Evolutionary conservation across 1,140 invertebrate genomes (phyloP).

Genomic region (Pogonognathellus flavescens): DNA sequence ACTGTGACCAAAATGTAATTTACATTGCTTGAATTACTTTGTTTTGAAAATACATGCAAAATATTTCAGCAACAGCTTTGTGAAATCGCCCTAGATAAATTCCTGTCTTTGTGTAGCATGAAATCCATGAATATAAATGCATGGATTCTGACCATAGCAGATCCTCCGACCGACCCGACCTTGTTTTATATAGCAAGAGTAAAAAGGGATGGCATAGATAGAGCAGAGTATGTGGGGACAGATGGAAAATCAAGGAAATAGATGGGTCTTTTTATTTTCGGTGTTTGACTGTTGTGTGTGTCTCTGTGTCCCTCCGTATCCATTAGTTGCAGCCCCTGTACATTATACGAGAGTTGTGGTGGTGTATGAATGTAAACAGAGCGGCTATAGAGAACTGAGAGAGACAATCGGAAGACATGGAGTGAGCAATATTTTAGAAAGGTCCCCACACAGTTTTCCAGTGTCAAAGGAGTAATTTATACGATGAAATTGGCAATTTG

Average conservation of each 20-base stretch:
- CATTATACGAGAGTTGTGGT: neutral
- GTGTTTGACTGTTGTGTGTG: neutral
- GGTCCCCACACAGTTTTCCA: neutral
- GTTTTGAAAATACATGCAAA: too few relatives aligned
- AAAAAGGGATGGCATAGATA: neutral
- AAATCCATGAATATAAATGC: too few relatives aligned
- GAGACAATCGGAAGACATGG: neutral
- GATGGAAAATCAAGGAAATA: slow-evolving; percentile 10
- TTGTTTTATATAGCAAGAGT: neutral
- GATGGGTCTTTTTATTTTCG: slow-evolving; percentile 26
- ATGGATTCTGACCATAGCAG: too few relatives aligned
- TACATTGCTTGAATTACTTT: too few relatives aligned
- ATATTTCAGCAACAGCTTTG: too few relatives aligned
- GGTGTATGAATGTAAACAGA: neutral
- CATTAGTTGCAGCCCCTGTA: too few relatives aligned
- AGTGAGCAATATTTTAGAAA: slow-evolving; percentile 7
- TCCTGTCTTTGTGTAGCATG: too few relatives aligned
- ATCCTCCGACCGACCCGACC: too few relatives aligned
- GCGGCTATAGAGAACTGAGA: neutral
- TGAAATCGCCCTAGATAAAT: too few relatives aligned
- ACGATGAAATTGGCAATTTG: slow-evolving; percentile 49
- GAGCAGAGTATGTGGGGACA: neutral
- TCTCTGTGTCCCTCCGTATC: too few relatives aligned
- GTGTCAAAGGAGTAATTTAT: slow-evolving; percentile 58
- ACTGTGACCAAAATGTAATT: too few relatives aligned